Evolutionary conservation across 2,888 invertebrate genomes (phyloP).

Genomic region (Pammene aurita): DNA sequence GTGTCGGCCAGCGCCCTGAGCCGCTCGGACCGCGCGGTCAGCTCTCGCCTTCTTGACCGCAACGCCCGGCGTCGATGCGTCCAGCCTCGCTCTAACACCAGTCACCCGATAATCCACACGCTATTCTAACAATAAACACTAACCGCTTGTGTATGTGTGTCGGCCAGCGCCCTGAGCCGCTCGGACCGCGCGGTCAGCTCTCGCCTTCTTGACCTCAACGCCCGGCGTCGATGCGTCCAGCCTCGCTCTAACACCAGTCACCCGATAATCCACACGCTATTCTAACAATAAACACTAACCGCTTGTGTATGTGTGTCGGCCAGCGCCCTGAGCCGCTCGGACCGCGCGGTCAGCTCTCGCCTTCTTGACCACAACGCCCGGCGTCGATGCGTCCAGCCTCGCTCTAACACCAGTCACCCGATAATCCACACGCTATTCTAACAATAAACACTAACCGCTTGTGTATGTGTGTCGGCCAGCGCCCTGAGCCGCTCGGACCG

Average conservation of each 20-base stretch:
- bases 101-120: too few relatives aligned
- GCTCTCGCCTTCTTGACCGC: slow-evolving; percentile 82
- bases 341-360: too few relatives aligned
- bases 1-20: slow-evolving; percentile 76
- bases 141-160: slow-evolving; percentile 44
- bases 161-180: slow-evolving; percentile 77
- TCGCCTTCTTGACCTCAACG: slow-evolving; percentile 83
- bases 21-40: slow-evolving; percentile 78
- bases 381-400: too few relatives aligned
- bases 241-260: slow-evolving; percentile 83
- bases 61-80: slow-evolving; percentile 83
- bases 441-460: too few relatives aligned
- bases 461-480: too few relatives aligned
- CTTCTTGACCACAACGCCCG: too few relatives aligned
- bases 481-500: too few relatives aligned
- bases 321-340: too few relatives aligned
- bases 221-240: slow-evolving; percentile 83
- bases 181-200: slow-evolving; percentile 79
- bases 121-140: not conserved
- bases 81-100: slow-evolving; percentile 73
- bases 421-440: too few relatives aligned
- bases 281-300: not conserved
- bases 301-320: too few relatives aligned
- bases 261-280: not conserved
- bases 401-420: too few relatives aligned